Evolutionary conservation across 2,888 invertebrate species (phyloP).

Genomic region (Eilema caniola): DNA sequence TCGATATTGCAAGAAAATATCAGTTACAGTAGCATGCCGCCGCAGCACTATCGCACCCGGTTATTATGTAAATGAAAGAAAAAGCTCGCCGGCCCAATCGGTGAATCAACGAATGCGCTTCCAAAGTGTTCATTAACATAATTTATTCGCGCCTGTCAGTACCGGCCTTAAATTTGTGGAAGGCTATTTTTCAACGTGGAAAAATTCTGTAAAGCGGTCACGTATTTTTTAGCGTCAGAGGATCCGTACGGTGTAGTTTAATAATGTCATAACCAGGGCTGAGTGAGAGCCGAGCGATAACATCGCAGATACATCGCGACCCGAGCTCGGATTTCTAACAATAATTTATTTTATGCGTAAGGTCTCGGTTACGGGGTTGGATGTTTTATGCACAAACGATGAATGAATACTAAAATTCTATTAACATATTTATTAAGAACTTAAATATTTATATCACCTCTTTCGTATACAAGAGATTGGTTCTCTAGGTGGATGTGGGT

Average conservation of each 20-base stretch:
- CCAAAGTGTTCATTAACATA: slow-evolving; percentile 84
- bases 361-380: slow-evolving; percentile 65
- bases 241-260: slow-evolving; percentile 74
- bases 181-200: slow-evolving; percentile 78
- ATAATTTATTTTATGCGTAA: slow-evolving; percentile 79
- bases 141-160: slow-evolving; percentile 85
- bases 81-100: slow-evolving; percentile 70
- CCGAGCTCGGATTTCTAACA: slow-evolving; percentile 69
- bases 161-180: slow-evolving; percentile 82
- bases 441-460: slow-evolving; percentile 20
- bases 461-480: background rate
- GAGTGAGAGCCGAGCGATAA: slow-evolving; percentile 67
- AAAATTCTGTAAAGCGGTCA: slow-evolving; percentile 82
- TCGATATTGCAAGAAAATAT: slow-evolving; percentile 45
- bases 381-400: slow-evolving; percentile 70
- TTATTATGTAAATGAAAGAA: slow-evolving; percentile 81
- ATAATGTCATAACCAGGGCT: slow-evolving; percentile 81
- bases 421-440: slow-evolving; percentile 54
- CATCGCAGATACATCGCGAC: slow-evolving; percentile 72
- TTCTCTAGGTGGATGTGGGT: slow-evolving; percentile 13
- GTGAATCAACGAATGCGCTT: slow-evolving; percentile 82
- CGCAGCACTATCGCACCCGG: slow-evolving; percentile 41
- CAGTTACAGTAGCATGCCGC: slow-evolving; percentile 50
- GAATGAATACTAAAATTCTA: slow-evolving; percentile 66
- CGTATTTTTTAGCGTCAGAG: slow-evolving; percentile 82